These are phyloP conservation scores for Lophotis ruficrista DNA, from an alignment of 2,113 vertebrate species.

Conservation along the genomic window DNA sequence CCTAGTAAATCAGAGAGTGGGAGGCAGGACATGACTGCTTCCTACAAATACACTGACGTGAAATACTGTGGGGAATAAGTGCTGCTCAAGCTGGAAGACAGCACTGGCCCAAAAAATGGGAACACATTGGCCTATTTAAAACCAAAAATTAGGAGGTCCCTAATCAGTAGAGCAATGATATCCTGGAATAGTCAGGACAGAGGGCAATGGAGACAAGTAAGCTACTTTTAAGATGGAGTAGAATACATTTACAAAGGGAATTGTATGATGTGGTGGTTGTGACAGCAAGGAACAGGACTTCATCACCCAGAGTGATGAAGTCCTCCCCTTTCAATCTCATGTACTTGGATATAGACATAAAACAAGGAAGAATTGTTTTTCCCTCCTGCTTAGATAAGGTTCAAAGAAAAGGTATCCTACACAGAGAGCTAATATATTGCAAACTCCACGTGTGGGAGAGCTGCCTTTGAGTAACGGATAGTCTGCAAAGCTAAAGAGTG, in stretches of 20 bases:
- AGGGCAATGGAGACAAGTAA: accelerated
- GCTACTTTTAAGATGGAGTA: neutral
- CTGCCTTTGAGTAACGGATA: neutral
- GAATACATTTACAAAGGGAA: neutral
- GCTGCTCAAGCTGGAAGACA: neutral
- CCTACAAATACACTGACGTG: neutral
- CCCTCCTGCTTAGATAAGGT: neutral
- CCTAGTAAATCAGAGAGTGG: neutral
- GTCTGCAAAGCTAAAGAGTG: neutral
- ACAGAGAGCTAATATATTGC: neutral
- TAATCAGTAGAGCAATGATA: neutral
- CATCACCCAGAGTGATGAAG: neutral
- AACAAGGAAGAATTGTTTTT: neutral
- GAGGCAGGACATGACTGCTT: neutral
- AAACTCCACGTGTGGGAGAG: neutral
- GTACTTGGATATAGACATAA: neutral
- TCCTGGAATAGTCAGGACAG: neutral
- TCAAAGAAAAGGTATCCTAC: neutral
- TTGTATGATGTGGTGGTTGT: neutral
- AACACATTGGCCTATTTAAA: neutral
- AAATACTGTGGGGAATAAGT: neutral
- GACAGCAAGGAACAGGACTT: neutral
- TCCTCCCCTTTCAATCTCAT: neutral
- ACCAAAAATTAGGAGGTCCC: neutral
- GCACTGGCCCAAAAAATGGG: neutral